phyloP scores from a whole-genome alignment of 2,797 vertebrate genomes.

The Enteromius argenteus region DNA sequence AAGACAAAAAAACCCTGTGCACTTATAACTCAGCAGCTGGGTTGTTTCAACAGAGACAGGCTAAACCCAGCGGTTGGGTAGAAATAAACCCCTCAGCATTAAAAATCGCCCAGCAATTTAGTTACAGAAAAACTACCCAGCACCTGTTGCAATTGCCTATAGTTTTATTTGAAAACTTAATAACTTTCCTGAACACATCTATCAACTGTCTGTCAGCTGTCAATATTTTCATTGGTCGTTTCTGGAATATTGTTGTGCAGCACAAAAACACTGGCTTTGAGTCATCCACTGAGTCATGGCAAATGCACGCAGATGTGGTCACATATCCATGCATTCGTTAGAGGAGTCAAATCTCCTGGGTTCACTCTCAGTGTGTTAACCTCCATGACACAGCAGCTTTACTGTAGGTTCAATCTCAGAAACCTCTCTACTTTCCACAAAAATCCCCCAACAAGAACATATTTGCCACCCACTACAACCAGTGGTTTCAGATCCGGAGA shows the following conservation, averaged over 20 bases:
- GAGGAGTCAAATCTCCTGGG: slow-evolving; percentile 13
- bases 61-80: too few species aligned
- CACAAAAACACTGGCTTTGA: slow-evolving; percentile 24
- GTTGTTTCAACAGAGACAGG: too few species aligned
- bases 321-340: slow-evolving; percentile 50
- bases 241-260: not conserved
- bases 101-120: not conserved
- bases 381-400: slow-evolving; percentile 29
- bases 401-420: slow-evolving; percentile 1
- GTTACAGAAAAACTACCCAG: too few species aligned
- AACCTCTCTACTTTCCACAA: slow-evolving; percentile 21
- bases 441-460: slow-evolving; percentile 39
- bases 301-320: slow-evolving; percentile 40
- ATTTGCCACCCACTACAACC: slow-evolving; percentile 20
- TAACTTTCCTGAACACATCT: not conserved
- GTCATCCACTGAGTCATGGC: slow-evolving; percentile 33
- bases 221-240: not conserved
- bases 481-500: slow-evolving; percentile 33
- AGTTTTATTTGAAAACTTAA: slow-evolving; percentile 7
- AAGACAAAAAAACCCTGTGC: not conserved
- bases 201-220: slow-evolving; percentile 24
- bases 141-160: too few species aligned
- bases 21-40: too few species aligned
- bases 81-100: too few species aligned
- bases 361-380: slow-evolving; percentile 2